Conservation (phyloP, 2,113 vertebrate genomes). For the Sander lucioperca region DNA sequence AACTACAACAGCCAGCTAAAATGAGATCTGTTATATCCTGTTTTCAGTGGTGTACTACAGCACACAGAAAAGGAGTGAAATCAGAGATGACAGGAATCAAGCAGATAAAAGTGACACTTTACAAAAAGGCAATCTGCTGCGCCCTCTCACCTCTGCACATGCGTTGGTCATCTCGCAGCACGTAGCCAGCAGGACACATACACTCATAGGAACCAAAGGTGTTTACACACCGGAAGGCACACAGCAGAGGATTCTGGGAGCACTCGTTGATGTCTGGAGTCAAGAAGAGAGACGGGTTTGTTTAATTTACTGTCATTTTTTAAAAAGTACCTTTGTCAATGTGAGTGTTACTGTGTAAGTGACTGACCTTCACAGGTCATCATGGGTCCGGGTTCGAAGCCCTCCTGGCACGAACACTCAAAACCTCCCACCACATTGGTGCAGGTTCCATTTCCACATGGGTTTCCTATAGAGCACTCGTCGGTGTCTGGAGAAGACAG, state of each 20-base stretch:
- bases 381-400: conserved; percentile 94
- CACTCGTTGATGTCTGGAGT: conserved; percentile 93
- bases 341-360: not conserved
- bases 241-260: conserved; percentile 91
- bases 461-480: conserved; percentile 93
- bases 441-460: conserved; percentile 94
- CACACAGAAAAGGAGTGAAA: not conserved
- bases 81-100: not conserved
- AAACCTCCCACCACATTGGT: conserved; percentile 94
- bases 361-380: conserved; percentile 93
- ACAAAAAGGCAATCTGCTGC: not conserved
- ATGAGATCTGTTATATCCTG: not conserved
- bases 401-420: conserved; percentile 91
- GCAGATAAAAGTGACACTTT: not conserved
- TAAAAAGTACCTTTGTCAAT: not conserved
- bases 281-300: not conserved
- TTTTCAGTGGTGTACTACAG: not conserved
- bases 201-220: conserved; percentile 94
- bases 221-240: conserved; percentile 96
- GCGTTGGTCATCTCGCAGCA: conserved; percentile 91
- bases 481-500: conserved; percentile 87
- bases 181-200: conserved; percentile 92
- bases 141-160: conserved; percentile 92
- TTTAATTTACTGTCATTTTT: not conserved
- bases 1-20: not conserved